Conservation (phyloP, 2,113 vertebrate genomes). For the Cromileptes altivelis region DNA sequence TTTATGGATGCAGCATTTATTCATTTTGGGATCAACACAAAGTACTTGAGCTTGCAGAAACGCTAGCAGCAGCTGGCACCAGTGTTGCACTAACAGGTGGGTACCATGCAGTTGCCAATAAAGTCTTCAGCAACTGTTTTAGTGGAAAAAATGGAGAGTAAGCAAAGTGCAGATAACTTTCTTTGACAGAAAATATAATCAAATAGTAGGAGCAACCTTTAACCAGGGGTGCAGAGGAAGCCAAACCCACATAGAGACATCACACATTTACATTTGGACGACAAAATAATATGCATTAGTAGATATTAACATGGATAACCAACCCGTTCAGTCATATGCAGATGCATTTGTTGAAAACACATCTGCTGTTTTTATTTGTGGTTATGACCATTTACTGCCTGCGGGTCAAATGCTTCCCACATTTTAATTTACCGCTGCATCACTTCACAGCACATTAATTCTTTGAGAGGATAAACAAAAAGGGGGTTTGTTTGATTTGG, state of each 20-base stretch:
- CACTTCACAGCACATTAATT: not conserved
- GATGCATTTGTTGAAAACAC: not conserved
- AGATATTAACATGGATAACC: not conserved
- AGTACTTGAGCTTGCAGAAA: slow-evolving; percentile 39
- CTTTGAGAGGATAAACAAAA: not conserved
- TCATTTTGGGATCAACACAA: slow-evolving; percentile 52
- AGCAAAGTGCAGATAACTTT: not conserved
- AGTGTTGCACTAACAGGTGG: slow-evolving; percentile 30
- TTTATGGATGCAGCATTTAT: slow-evolving; percentile 52
- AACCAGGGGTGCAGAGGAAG: not conserved
- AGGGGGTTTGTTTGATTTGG: not conserved
- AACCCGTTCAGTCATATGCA: not conserved
- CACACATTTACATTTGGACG: not conserved
- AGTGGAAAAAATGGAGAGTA: not conserved
- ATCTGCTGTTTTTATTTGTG: not conserved
- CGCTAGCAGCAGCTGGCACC: slow-evolving; percentile 36
- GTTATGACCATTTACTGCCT: not conserved
- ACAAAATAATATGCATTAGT: not conserved
- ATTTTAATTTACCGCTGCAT: slow-evolving; percentile 1
- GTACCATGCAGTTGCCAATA: slow-evolving; percentile 11
- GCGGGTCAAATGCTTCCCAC: not conserved
- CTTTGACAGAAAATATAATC: not conserved
- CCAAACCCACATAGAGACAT: not conserved
- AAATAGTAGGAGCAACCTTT: not conserved
- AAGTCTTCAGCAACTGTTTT: slow-evolving; percentile 6